phyloP scores from a whole-genome alignment of 2,113 vertebrate genomes.

The Bos indicus region DNA sequence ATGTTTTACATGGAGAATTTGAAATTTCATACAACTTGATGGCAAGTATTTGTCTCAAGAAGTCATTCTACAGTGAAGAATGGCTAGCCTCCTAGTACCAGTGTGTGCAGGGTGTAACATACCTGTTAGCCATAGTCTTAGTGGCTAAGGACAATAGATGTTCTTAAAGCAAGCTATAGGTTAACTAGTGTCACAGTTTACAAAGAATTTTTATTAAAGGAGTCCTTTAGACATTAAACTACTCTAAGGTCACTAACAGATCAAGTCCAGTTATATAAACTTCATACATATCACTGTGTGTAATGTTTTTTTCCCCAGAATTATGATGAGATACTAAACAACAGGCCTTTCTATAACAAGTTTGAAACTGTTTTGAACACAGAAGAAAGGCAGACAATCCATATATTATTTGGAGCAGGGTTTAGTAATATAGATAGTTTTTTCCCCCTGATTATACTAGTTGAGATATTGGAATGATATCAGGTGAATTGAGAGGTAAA shows the following conservation, averaged over 20 bases:
- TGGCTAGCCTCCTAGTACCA: background rate
- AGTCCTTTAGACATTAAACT: conserved; percentile 22
- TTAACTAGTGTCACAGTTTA: conserved; percentile 14
- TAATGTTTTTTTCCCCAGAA: background rate
- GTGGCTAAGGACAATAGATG: background rate
- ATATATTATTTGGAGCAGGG: background rate
- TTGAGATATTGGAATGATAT: background rate
- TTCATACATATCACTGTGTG: background rate
- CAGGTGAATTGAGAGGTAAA: conserved; percentile 9
- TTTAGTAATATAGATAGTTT: background rate
- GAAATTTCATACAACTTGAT: conserved; percentile 17
- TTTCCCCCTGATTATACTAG: background rate
- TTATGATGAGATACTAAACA: conserved; percentile 12
- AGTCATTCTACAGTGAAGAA: conserved; percentile 21
- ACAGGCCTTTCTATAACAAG: background rate
- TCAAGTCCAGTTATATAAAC: conserved; percentile 35
- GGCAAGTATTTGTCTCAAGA: conserved; percentile 16
- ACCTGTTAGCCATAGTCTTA: conserved; percentile 13
- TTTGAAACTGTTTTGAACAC: conserved; percentile 37
- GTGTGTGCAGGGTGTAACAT: background rate
- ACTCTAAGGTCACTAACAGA: background rate
- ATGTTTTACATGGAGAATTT: background rate
- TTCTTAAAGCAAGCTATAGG: conserved; percentile 7
- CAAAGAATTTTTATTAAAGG: conserved; percentile 4
- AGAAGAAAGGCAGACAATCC: background rate